Base-by-base conservation (phyloP, 2,113 vertebrate genomes). In the Chloebia gouldiae region DNA sequence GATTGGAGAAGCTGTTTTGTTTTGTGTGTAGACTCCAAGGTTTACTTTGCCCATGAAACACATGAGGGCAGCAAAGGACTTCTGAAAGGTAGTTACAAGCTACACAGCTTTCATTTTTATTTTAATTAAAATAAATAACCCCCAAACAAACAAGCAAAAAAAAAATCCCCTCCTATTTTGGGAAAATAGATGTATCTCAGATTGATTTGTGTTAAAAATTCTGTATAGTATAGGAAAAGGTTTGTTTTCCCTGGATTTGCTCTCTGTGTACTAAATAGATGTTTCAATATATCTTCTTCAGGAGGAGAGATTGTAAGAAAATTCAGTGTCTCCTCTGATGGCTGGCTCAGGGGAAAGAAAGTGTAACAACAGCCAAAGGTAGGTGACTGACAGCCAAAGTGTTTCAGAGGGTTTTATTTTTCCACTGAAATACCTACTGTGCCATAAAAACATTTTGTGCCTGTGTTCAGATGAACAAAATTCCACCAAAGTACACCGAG, bases 31-130 rank as follows among this genome's bases (percentile, higher is more conserved):
- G 61, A 27, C 33, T 30, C 66, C 17, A 39, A 22, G 44, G 56
- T 15, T 76, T 69, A 65, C 7, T 90, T 85, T 82, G 76, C 10
- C 45, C 10, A 1, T 42, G 73, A 77, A 94, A 90, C 96, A 42
- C 94, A 40, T 7, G 96, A 63, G 95, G 97, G 97, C 96, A 97
- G 95, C 88, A 97, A 79, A 93, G 88, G 63, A 73, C 90, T 85
- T 96, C 25, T n/a, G 54, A 47, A 82, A 81, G 13, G 9, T 33
- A 21, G 18, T 42, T 63, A 24, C 28, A 65, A 65, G 33, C 23
- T 6, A 7, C 7, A 4, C 33, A 22, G 25, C 49, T 88, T 77
- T 60, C 10, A 27, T 84, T 86, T 79, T 68, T 4, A 42, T 71
- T 91, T 83, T 75, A 33, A 82, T 83, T 70, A 59, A 86, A 88